Evolutionary conservation across 2,888 invertebrate genomes (phyloP), one percentile per base, ranked within the genome.

Genomic region (Serrognathus titanus): DNA sequence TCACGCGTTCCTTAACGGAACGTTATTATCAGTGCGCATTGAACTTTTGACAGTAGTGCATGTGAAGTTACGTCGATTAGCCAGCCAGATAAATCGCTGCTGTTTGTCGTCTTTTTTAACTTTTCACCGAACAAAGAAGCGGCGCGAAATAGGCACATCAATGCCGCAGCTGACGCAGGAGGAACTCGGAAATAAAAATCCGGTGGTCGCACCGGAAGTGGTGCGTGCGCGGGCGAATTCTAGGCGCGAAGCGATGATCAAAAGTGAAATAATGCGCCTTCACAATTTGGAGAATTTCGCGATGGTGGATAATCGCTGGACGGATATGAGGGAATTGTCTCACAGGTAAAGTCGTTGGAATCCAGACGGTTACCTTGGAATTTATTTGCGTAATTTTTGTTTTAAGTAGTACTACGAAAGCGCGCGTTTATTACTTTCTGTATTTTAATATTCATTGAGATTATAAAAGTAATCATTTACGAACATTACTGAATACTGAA

Each of bases 191-290:
- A 78, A 78, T 66, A 76, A 80, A 40, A 82, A 84, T 71, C 85
- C 85, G 20, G 72, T 82, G 57, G 69, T 83, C 51, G 80, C 78
- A 47, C 79, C 82, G 40, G 76, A 80, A 74, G 79, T 81, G 39
- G 78, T 84, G 66, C 80, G 84, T 67, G 82, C 82, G 66, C 81
- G 84, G 68, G 81, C 84, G 4, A 84, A 84, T 70, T 83, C 83
- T 0, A 55, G 49, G 12, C 61, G 50, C 58, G 63, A 63, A 24
- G 53, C 40, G 45, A 45, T 10, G 20, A 31, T 31, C 37, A 12
- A 41, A 41, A 47, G 61, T 58, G 46, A 16, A 50, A 11, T 36
- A 59, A 35, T 35, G 51, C 46, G 50, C 55, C 58, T 8, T 80
- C 80, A 78, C 39, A 84, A 84, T 60, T 65, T 83, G 51, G 84